phyloP scores from a whole-genome alignment of 2,888 invertebrate genomes.

The Rhaphigaster nebulosa region DNA sequence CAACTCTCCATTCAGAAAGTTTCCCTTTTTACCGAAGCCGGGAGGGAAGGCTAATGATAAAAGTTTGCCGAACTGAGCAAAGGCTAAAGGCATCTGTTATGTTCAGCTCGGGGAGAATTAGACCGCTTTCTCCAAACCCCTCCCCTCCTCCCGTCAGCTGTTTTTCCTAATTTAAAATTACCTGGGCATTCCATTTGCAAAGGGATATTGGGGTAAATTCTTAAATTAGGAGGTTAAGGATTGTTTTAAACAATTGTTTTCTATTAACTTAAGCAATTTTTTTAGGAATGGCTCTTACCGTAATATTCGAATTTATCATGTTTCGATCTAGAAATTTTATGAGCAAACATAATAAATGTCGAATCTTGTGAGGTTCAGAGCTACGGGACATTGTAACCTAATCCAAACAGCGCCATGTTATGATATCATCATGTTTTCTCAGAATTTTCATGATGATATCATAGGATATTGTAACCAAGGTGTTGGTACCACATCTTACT shows the following conservation, averaged over 20 bases:
- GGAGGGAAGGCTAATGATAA: conserved; percentile 39
- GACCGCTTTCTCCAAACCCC: neutral
- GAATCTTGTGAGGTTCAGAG: neutral
- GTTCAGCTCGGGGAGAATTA: neutral
- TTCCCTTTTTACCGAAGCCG: conserved; percentile 3
- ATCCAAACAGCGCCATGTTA: conserved; percentile 2
- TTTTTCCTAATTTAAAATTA: conserved; percentile 42
- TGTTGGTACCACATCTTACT: neutral
- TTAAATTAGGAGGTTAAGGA: neutral
- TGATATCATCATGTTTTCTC: neutral
- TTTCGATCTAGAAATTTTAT: neutral
- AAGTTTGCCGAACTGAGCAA: conserved; percentile 19
- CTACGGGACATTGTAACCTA: neutral
- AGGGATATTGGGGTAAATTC: neutral
- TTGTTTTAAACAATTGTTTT: neutral
- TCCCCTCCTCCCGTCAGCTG: neutral
- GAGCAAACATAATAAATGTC: neutral
- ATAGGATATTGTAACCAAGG: neutral
- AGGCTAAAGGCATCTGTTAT: conserved; percentile 40
- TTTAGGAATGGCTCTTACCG: neutral
- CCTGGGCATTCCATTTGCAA: conserved; percentile 13
- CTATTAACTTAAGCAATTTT: neutral
- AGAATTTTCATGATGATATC: neutral
- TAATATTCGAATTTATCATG: neutral
- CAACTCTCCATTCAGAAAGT: conserved; percentile 27